Base-by-base conservation (phyloP, 2,797 vertebrate species). In the Synanceia verrucosa region DNA sequence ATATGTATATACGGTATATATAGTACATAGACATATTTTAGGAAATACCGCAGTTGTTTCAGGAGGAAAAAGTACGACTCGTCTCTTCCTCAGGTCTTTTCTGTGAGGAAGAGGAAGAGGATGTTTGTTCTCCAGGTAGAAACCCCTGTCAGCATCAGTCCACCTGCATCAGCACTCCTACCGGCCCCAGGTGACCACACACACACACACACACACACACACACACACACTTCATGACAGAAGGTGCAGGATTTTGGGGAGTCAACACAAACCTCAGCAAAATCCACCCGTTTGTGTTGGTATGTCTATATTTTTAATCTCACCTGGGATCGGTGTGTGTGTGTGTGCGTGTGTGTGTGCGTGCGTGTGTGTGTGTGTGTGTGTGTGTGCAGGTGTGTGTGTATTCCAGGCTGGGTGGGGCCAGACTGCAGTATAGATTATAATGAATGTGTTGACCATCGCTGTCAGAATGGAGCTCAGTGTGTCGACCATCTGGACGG, bases 111-210 rank as follows among this genome's bases (percentile, higher is more conserved):
- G 84, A 89, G 0, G 92, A 92, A 12, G 94, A 92, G 13, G 94
- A 94, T 50, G 91, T 94, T 73, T 99, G 98, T 67, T 91, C 94
- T 4, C 81, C 87, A 0, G 93, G 95, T 13, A 89, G 95, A 80
- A 97, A 94, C 88, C 97, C 96, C 0, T 99, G 98, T 91, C 95
- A 96, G 84, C 94, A 95, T 0, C 93, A 94, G 65, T 94, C 96
- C 65, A 96, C 89, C 84, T 99, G 98, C 14, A 31, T 96, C 78
- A 91, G 91, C 65, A 94, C 94, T 16, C 78, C 91, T 4, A 92
- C 94, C 0, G 96, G 97, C 12, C 94, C 96, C 81, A 97, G 95
- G 98, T 99, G 90, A 95, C 84, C 5, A 9, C 34, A 19, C 58
- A 6, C 56, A 18, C 55, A 58, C 50, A 53, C 33, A 56, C 57